A percentile compares a stretch with the other conserved stretches of the same genome.
Evolutionary conservation across 2,888 invertebrate species (phyloP).

Genomic region (Anthophora plumipes): DNA sequence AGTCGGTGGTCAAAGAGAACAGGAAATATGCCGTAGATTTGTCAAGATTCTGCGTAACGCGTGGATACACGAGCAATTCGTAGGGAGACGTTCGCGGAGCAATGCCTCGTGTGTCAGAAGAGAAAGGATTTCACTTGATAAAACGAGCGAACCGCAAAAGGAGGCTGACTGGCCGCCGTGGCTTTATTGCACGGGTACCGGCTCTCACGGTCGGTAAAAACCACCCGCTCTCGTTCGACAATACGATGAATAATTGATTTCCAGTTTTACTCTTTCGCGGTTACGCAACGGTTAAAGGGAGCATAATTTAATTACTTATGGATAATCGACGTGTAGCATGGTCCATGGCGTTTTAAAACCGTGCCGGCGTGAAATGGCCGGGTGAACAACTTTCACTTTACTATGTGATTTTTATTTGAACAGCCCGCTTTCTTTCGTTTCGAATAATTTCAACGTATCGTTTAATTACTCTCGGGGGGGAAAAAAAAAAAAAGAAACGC

Average conservation of each 20-base stretch:
- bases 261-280: constrained; percentile 41
- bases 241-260: constrained; percentile 59
- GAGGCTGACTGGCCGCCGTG: constrained; percentile 30
- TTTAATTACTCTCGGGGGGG: too few species aligned
- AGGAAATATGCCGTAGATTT: neutral
- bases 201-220: constrained; percentile 35
- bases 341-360: neutral
- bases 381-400: constrained; percentile 24
- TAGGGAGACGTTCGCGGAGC: neutral
- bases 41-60: constrained; percentile 30
- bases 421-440: neutral
- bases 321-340: constrained; percentile 47
- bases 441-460: neutral
- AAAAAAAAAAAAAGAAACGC: too few species aligned
- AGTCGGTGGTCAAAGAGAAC: neutral
- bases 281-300: constrained; percentile 26
- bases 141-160: constrained; percentile 29
- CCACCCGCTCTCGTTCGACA: constrained; percentile 34
- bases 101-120: constrained; percentile 11
- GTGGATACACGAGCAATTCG: constrained; percentile 32
- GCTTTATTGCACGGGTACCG: constrained; percentile 8
- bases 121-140: constrained; percentile 49
- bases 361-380: neutral
- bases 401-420: constrained; percentile 10
- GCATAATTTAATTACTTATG: constrained; percentile 45